These are phyloP conservation scores for Nannobrachium achirus DNA, from an alignment of 2,113 vertebrate genomes.

Conservation along the genomic window DNA sequence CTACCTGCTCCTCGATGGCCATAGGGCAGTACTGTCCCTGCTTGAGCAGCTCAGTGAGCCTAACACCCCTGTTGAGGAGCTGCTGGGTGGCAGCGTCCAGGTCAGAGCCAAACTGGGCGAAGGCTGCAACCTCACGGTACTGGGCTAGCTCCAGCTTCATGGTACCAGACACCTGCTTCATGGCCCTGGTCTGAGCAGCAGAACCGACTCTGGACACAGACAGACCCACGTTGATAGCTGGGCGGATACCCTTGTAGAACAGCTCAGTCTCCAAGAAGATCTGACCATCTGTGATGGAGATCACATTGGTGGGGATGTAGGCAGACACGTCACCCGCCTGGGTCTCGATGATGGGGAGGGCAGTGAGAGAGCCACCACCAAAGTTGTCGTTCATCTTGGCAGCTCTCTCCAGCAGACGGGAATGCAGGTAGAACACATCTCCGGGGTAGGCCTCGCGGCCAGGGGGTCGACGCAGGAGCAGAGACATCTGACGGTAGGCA, in stretches of 20 bases:
- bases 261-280: conserved; percentile 98
- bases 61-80: conserved; percentile 92
- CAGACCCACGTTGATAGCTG: conserved; percentile 96
- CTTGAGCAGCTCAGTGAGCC: conserved; percentile 94
- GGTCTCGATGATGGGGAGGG: conserved; percentile 96
- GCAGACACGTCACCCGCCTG: conserved; percentile 98
- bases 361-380: conserved; percentile 93
- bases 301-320: conserved; percentile 99
- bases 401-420: conserved; percentile 94
- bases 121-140: conserved; percentile 96
- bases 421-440: conserved; percentile 98
- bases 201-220: conserved; percentile 97
- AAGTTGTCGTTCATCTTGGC: conserved; percentile 98
- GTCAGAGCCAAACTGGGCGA: conserved; percentile 96
- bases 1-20: conserved; percentile 97
- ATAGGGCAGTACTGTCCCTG: conserved; percentile 97
- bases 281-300: conserved; percentile 98
- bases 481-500: conserved; percentile 97
- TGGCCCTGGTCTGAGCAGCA: conserved; percentile 96
- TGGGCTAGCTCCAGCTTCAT: conserved; percentile 98
- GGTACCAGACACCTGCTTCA: conserved; percentile 99
- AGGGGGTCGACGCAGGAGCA: conserved; percentile 94
- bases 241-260: conserved; percentile 98
- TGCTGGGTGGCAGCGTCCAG: conserved; percentile 95
- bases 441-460: conserved; percentile 97